phyloP scores from a whole-genome alignment of 2,797 vertebrate genomes.

The Parauchenoglanis ngamensis region DNA sequence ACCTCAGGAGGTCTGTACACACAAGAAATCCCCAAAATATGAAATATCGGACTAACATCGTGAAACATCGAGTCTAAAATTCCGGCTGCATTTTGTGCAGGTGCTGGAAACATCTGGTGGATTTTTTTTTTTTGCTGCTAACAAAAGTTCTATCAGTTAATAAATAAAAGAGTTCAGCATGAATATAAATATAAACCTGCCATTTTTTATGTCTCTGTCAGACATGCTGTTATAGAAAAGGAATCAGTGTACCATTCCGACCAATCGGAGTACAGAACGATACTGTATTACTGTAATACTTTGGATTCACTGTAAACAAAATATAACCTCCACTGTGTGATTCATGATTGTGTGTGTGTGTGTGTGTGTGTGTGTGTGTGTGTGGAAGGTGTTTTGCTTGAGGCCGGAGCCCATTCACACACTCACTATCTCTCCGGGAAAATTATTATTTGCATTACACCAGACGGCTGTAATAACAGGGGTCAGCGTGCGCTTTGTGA shows the following conservation, averaged over 20 bases:
- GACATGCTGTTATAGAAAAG: not conserved
- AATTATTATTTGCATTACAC: conserved; percentile 59
- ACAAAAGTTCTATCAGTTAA: not conserved
- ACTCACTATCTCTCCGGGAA: conserved; percentile 35
- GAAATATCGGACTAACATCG: not conserved
- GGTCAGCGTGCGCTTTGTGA: conserved; percentile 31
- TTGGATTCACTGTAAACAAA: not conserved
- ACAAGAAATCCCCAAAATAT: not conserved
- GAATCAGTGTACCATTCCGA: not conserved
- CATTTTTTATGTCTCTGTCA: not conserved
- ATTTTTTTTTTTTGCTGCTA: not conserved
- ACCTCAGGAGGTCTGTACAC: not conserved
- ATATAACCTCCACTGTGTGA: not conserved
- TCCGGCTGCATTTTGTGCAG: not conserved
- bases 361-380: conserved; percentile 8
- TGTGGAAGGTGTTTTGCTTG: not conserved
- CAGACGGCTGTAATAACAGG: conserved; percentile 49
- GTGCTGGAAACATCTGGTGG: not conserved
- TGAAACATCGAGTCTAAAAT: not conserved
- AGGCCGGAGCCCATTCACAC: not conserved
- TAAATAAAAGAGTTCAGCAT: not conserved
- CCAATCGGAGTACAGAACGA: not conserved
- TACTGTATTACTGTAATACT: too few species aligned
- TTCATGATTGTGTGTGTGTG: conserved; percentile 23
- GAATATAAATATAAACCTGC: not conserved